Percentiles rank a stretch among this genome's conserved stretches.
phyloP scores from a whole-genome alignment of 2,888 invertebrate species.

The Parelbella ahira region DNA sequence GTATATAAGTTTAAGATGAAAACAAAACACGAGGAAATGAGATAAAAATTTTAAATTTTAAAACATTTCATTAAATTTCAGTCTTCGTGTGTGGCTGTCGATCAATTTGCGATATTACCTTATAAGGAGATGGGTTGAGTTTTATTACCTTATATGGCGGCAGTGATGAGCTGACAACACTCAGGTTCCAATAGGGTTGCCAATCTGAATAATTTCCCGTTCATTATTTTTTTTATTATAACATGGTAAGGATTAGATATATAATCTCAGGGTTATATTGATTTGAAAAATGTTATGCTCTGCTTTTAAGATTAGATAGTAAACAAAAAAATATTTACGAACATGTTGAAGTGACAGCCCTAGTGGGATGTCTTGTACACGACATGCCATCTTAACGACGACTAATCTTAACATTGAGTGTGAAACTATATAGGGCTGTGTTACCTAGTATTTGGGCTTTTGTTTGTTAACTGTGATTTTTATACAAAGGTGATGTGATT shows the following conservation, averaged over 20 bases:
- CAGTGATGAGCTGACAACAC: conserved; percentile 1
- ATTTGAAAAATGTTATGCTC: too few species aligned
- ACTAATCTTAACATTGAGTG: neutral
- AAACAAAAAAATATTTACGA: too few species aligned
- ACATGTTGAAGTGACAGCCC: neutral
- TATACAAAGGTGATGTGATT: too few species aligned
- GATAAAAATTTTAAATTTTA: neutral
- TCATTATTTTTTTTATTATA: too few species aligned
- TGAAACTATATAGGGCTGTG: neutral
- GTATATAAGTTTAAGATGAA: too few species aligned
- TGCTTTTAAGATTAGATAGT: too few species aligned
- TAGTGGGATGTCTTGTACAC: neutral
- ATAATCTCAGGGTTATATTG: too few species aligned
- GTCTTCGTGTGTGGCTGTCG: conserved; percentile 7
- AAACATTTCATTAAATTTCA: neutral
- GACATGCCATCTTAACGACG: neutral
- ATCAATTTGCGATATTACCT: conserved; percentile 7
- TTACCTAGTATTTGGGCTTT: too few species aligned
- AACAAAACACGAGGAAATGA: too few species aligned
- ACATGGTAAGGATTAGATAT: too few species aligned
- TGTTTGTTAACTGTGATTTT: too few species aligned
- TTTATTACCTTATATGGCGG: conserved; percentile 2
- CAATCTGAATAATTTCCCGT: too few species aligned
- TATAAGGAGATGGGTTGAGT: conserved; percentile 3
- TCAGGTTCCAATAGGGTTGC: neutral